These are phyloP conservation scores for Enteromius mattozi DNA, from an alignment of 2,797 vertebrate species.

Conservation along the genomic window DNA sequence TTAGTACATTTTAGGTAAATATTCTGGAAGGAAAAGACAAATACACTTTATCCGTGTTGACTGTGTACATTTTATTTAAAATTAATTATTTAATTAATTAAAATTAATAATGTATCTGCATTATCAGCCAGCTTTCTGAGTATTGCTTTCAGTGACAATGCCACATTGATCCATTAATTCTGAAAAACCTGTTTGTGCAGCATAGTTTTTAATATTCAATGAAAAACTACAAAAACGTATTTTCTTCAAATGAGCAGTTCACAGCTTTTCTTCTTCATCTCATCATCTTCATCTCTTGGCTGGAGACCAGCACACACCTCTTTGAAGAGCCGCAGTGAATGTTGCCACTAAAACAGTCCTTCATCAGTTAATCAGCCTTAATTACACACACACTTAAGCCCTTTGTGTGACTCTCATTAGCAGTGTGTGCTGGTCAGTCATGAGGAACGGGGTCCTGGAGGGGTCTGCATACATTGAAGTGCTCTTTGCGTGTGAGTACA, in stretches of 20 bases:
- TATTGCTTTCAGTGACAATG: neutral
- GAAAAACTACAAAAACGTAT: neutral
- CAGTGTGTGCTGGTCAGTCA: conserved; percentile 63
- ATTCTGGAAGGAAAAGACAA: neutral
- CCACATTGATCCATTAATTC: neutral
- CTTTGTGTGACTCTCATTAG: conserved; percentile 57
- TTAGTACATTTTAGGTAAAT: neutral
- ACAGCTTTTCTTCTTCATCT: neutral
- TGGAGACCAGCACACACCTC: neutral
- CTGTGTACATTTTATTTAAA: neutral
- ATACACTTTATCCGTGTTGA: too few species aligned
- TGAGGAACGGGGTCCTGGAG: neutral
- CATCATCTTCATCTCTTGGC: neutral
- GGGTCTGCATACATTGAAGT: neutral
- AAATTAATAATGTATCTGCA: neutral
- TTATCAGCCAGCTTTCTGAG: neutral
- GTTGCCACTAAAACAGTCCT: neutral
- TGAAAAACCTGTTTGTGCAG: neutral
- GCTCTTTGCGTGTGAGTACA: conserved; percentile 31
- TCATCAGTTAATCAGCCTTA: neutral
- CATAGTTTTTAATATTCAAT: neutral
- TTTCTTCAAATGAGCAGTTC: neutral
- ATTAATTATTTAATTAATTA: neutral
- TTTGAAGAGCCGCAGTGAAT: neutral
- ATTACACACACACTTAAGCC: conserved; percentile 13